A percentile compares a stretch with the other conserved stretches of the same genome.
Evolutionary conservation across 2,888 invertebrate genomes (phyloP).

Genomic region (Macrophya annulata): DNA sequence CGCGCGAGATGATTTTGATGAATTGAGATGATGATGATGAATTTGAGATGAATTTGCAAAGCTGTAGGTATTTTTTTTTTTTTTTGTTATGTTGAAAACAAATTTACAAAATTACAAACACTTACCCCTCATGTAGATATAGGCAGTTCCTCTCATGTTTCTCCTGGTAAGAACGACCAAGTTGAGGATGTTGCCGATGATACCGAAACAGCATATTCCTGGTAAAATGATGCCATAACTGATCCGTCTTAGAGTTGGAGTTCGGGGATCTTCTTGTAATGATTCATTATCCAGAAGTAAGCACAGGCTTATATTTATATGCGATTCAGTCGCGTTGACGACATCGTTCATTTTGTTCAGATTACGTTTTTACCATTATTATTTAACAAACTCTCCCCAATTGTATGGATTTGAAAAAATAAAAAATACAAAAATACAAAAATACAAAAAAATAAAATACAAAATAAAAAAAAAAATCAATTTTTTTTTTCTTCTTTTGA

Average conservation of each 20-base stretch:
- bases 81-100: neutral
- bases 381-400: neutral
- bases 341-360: slow-evolving; percentile 63
- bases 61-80: neutral
- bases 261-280: slow-evolving; percentile 83
- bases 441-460: too few species aligned
- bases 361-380: slow-evolving; percentile 30
- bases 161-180: slow-evolving; percentile 89
- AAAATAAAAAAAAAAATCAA: too few species aligned
- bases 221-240: slow-evolving; percentile 87
- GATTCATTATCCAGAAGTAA: slow-evolving; percentile 69
- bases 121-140: slow-evolving; percentile 90
- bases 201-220: slow-evolving; percentile 86
- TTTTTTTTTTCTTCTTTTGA: neutral
- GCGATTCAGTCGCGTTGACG: slow-evolving; percentile 63
- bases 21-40: too few species aligned
- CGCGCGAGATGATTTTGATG: too few species aligned
- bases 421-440: too few species aligned
- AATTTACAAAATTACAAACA: slow-evolving; percentile 57
- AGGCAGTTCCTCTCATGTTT: slow-evolving; percentile 90
- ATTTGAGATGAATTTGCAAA: too few species aligned
- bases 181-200: slow-evolving; percentile 90
- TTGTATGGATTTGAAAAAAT: too few species aligned
- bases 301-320: slow-evolving; percentile 64
- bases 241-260: slow-evolving; percentile 82